phyloP scores from a whole-genome alignment of 2,888 invertebrate genomes.

The Scaptomyza cyrtandrae region DNA sequence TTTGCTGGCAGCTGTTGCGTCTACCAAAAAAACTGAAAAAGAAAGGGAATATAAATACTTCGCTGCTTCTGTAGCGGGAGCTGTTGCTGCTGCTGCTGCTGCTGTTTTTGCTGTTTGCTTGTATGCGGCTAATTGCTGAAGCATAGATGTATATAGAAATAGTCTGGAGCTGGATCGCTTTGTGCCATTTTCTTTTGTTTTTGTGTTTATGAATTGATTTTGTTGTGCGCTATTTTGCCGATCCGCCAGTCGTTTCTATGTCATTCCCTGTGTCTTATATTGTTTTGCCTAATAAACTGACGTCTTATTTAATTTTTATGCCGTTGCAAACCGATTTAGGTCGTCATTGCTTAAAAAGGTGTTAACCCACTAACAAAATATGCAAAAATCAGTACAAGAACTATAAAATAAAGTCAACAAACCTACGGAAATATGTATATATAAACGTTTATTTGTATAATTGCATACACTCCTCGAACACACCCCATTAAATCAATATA shows the following conservation, averaged over 20 bases:
- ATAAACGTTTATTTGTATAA: background rate
- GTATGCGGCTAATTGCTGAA: constrained; percentile 58
- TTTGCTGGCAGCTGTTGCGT: constrained; percentile 48
- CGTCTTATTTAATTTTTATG: constrained; percentile 41
- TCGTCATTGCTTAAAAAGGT: constrained; percentile 21
- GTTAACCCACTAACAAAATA: constrained; percentile 39
- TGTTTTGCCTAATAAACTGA: constrained; percentile 33
- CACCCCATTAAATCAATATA: constrained; percentile 8
- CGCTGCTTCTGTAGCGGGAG: constrained; percentile 9
- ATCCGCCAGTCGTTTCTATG: constrained; percentile 10
- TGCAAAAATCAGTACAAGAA: background rate
- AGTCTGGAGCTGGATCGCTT: constrained; percentile 15
- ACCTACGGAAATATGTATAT: background rate
- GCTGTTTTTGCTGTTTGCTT: constrained; percentile 12
- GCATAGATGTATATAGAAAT: constrained; percentile 12
- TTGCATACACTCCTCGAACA: background rate
- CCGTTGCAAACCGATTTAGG: constrained; percentile 15
- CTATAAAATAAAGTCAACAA: background rate
- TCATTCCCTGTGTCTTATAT: constrained; percentile 18
- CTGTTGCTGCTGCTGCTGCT: constrained; percentile 4
- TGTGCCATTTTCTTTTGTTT: constrained; percentile 32
- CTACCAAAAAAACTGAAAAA: constrained; percentile 1
- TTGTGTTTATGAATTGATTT: constrained; percentile 56
- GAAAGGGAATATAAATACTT: constrained; percentile 1
- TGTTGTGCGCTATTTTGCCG: constrained; percentile 20